Percentiles rank a stretch among this genome's conserved stretches.
phyloP scores from a whole-genome alignment of 2,888 invertebrate species.

The Kryphioiulus occultus region DNA sequence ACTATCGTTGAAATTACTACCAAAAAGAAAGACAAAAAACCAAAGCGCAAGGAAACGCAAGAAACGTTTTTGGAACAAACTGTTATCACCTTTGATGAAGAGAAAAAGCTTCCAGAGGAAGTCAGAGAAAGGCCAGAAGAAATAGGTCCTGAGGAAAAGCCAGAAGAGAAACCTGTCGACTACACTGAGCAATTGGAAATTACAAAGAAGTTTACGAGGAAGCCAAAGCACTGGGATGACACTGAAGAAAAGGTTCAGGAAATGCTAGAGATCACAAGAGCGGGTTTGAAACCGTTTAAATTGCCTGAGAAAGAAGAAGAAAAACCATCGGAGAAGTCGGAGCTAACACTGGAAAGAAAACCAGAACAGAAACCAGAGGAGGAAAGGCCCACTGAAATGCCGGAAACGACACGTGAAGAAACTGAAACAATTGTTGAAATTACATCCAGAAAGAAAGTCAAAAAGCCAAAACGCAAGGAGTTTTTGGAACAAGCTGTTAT shows the following conservation, averaged over 20 bases:
- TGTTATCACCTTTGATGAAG: background rate
- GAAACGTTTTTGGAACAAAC: conserved; percentile 25
- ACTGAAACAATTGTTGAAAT: conserved; percentile 24
- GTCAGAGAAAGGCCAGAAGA: background rate
- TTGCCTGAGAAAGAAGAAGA: conserved; percentile 37
- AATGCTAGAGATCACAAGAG: conserved; percentile 8
- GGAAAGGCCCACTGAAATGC: background rate
- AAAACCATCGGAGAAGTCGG: background rate
- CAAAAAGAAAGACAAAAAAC: conserved; percentile 39
- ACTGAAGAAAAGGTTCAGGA: conserved; percentile 28
- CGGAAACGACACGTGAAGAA: background rate
- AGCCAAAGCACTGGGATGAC: conserved; percentile 15
- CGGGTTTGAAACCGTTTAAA: conserved; percentile 51
- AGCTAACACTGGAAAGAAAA: too few species aligned
- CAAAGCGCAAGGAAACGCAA: conserved; percentile 1
- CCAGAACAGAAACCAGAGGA: too few species aligned
- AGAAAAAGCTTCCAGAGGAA: conserved; percentile 1
- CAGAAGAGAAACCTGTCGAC: conserved; percentile 43
- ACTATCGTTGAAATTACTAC: background rate
- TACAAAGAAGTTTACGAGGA: conserved; percentile 3
- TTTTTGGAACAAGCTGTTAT: background rate
- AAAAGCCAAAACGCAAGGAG: conserved; percentile 40
- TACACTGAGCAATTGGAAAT: background rate
- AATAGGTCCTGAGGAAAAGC: conserved; percentile 15
- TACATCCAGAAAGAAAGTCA: background rate